Conservation (phyloP, 2,113 vertebrate species). For the Thalassarche chlororhynchos region DNA sequence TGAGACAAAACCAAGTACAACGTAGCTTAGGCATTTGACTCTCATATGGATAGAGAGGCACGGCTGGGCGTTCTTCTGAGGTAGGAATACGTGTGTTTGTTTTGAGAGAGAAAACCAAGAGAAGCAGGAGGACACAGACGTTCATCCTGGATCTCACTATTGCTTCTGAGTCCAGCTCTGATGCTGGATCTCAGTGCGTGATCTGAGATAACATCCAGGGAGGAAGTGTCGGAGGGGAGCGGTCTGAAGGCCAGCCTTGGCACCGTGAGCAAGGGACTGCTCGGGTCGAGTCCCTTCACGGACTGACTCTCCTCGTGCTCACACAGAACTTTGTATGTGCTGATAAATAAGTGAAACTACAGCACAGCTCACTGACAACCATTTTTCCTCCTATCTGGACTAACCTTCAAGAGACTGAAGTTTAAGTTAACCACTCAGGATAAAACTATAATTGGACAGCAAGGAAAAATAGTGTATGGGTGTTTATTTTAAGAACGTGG, state of each 20-base stretch:
- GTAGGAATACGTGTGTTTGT: neutral
- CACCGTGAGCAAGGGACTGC: rapidly evolving
- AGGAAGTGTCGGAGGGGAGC: rapidly evolving
- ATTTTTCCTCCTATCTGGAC: neutral
- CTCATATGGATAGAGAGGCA: neutral
- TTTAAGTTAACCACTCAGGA: neutral
- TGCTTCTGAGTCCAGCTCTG: neutral
- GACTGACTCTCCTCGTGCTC: neutral
- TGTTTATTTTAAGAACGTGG: neutral
- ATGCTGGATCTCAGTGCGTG: neutral
- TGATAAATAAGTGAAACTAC: neutral
- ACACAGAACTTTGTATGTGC: neutral
- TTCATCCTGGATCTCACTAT: neutral
- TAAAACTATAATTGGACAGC: neutral
- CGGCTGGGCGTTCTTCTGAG: neutral
- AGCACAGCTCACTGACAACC: neutral
- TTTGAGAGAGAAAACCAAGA: neutral
- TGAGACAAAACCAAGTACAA: neutral
- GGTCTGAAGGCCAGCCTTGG: neutral
- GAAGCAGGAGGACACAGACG: neutral
- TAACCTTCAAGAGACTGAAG: neutral
- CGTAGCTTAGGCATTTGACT: neutral
- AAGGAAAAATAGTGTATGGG: neutral
- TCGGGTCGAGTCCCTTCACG: rapidly evolving
- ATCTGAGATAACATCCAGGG: neutral